phyloP scores from a whole-genome alignment of 64 coral and sea anemone genomes.

The Stichodactyla mertensii region DNA sequence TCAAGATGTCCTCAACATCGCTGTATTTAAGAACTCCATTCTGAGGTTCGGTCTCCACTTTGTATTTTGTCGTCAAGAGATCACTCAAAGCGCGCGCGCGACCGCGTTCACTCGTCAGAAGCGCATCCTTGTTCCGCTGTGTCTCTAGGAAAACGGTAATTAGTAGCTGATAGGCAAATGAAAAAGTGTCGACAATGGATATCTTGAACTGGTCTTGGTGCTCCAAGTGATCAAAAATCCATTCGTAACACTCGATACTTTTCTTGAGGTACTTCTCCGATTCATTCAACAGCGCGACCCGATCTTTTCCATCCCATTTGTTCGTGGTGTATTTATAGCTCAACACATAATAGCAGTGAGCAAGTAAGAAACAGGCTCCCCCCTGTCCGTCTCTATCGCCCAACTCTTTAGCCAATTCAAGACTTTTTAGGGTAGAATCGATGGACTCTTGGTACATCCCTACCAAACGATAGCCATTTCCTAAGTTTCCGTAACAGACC shows the following conservation, averaged over 20 bases:
- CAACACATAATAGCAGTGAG: too few relatives aligned
- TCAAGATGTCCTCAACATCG: not conserved
- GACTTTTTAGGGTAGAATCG: not conserved
- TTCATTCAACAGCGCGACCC: not conserved
- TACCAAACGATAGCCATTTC: not conserved
- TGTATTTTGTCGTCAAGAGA: constrained; percentile 20
- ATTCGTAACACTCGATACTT: not conserved
- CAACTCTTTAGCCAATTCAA: constrained; percentile 1
- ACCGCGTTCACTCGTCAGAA: constrained; percentile 15
- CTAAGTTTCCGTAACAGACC: constrained; percentile 6
- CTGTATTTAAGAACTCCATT: not conserved
- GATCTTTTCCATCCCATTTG: not conserved
- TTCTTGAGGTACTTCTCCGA: not conserved
- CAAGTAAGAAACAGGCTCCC: not conserved
- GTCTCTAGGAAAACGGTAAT: not conserved
- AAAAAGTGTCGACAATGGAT: constrained; percentile 15
- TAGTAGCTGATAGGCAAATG: not conserved
- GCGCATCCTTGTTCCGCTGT: not conserved
- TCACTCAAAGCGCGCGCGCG: constrained; percentile 20
- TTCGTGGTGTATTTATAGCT: not conserved
- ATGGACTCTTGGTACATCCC: not conserved
- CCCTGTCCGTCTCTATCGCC: constrained; percentile 29
- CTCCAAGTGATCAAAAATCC: constrained; percentile 8
- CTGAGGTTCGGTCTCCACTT: not conserved
- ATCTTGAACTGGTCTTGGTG: constrained; percentile 25